Evolutionary conservation across 2,888 invertebrate genomes (phyloP).

Genomic region (Hermaeophaga mercurialis): DNA sequence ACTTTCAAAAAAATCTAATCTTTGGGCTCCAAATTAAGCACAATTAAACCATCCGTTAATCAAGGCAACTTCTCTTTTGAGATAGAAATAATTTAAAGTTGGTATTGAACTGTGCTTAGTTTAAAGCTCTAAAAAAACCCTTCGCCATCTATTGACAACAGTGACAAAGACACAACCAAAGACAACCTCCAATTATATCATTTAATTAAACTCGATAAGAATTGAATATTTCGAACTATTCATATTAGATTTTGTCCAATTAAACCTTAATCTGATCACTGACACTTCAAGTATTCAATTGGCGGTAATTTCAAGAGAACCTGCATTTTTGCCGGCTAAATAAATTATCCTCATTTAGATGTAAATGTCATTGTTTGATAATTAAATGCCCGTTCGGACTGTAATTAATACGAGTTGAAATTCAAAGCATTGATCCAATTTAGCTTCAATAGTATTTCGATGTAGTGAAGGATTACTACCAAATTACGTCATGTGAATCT

Average conservation of each 20-base stretch:
- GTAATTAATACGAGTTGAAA: no score
- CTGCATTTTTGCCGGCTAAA: no score
- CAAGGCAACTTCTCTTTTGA: not conserved
- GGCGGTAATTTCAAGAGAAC: not conserved
- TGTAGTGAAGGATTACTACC: no score
- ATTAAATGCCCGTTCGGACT: no score
- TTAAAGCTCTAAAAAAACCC: slow-evolving; percentile 27
- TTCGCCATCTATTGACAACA: slow-evolving; percentile 44
- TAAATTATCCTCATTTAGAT: no score
- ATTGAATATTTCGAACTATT: no score
- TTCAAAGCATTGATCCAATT: no score
- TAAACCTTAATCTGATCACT: not conserved
- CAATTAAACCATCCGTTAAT: not conserved
- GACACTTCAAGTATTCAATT: not conserved
- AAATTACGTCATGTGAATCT: no score
- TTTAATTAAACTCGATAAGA: not conserved
- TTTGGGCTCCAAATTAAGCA: slow-evolving; percentile 15
- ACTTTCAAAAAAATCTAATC: slow-evolving; percentile 32
- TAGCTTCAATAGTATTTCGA: no score
- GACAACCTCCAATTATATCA: slow-evolving; percentile 30
- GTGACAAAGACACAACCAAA: slow-evolving; percentile 40
- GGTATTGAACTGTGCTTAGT: not conserved
- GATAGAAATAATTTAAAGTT: not conserved
- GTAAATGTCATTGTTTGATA: no score
- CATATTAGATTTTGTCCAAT: no score